Percentiles rank a stretch among this genome's conserved stretches.
Evolutionary conservation across 2,797 vertebrate species (phyloP).

Genomic region (Aphelocoma californica): DNA sequence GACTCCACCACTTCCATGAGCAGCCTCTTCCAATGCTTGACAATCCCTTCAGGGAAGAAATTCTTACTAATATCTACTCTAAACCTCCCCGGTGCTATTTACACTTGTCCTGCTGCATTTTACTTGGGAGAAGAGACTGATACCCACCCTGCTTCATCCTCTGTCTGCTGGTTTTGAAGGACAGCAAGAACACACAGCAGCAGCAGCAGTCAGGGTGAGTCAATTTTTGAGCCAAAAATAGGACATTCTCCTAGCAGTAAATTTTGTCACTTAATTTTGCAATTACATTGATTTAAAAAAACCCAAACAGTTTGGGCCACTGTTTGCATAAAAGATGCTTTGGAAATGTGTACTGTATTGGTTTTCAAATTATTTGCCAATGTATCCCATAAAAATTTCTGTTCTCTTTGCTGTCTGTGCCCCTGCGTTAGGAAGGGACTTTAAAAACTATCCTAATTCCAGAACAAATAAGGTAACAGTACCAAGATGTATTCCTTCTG

Average conservation of each 20-base stretch:
- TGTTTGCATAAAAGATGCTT: neutral
- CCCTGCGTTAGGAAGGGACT: neutral
- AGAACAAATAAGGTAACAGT: neutral
- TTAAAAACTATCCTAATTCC: neutral
- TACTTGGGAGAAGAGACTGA: neutral
- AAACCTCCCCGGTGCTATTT: neutral
- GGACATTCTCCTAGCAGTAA: neutral
- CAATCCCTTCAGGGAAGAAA: neutral
- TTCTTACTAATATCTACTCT: neutral
- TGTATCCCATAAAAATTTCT: neutral
- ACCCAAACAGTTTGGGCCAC: neutral
- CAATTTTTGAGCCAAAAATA: neutral
- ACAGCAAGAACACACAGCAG: neutral
- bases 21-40: neutral
- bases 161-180: neutral
- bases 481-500: neutral
- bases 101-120: neutral
- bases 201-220: neutral
- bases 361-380: neutral
- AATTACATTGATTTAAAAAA: neutral
- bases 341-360: neutral
- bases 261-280: neutral
- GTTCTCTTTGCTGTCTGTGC: neutral
- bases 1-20: neutral
- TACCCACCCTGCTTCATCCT: neutral